A percentile compares a stretch with the other conserved stretches of the same genome.
Conservation (phyloP, 2,797 vertebrate genomes). For the Dicrostonyx torquatus region DNA sequence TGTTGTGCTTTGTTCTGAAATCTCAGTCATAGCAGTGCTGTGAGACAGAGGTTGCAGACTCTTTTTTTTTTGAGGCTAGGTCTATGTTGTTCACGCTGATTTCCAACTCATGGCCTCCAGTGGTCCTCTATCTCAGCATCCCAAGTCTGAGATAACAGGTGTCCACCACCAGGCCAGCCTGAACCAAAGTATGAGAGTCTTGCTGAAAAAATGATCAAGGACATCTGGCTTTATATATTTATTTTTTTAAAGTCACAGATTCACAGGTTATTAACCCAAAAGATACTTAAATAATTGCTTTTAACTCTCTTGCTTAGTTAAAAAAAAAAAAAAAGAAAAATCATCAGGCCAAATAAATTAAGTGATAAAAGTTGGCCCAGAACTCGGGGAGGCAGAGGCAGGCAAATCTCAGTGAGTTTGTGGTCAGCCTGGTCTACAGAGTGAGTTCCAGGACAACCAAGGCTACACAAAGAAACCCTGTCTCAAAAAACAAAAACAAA, state of each 20-base stretch:
- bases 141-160: not conserved
- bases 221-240: slow-evolving; percentile 9
- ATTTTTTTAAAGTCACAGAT: not conserved
- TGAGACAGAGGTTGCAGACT: not conserved
- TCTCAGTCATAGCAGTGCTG: not conserved
- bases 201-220: slow-evolving; percentile 9
- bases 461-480: no score
- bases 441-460: no score
- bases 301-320: not conserved
- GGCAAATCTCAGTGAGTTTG: no score
- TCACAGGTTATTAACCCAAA: slow-evolving; percentile 42
- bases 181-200: not conserved
- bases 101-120: not conserved
- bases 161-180: not conserved
- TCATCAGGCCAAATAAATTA: not conserved
- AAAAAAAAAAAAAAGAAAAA: not conserved
- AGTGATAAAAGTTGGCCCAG: not conserved
- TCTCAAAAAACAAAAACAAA: no score
- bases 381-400: no score
- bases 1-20: not conserved
- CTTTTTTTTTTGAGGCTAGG: no score
- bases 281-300: not conserved
- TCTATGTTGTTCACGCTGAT: not conserved
- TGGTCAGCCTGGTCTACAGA: no score
- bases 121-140: not conserved